Evolutionary conservation across 2,888 invertebrate species (phyloP), one percentile per base, ranked within the genome.

Genomic region (Melinaea marsaeus): DNA sequence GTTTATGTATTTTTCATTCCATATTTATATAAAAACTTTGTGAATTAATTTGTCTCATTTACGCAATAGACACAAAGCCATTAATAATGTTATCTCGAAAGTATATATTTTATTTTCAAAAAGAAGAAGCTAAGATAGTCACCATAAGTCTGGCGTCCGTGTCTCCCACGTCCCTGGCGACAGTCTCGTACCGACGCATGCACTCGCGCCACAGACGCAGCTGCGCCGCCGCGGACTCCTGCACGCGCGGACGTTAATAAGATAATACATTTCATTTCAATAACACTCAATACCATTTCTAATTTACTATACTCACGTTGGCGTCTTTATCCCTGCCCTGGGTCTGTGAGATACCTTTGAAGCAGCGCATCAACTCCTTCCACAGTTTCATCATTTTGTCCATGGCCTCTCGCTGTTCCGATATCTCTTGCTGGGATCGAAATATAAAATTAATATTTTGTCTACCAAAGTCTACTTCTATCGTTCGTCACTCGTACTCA

Each of bases 371-470:
- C 66, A 90, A 72, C 57, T 90, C 90, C 61, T 90, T 90, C 90
- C 90, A 90, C 22, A 90, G 73, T 61, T 87, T 86, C 90, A 90
- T 90, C 90, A 90, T 90, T 72, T 89, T 90, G 68, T 90, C 90
- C 90, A 90, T 90, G 0, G 90, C 85, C 60, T 89, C 90, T 5
- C 90, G 79, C 71, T 90, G 90, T 64, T 90, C 90, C 0, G 83
- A 76, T 62, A 90, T 88, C 72, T 90, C 90, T 85, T 88, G 88
- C 90, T 90, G 32, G 33, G 63, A 69, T 54, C 11, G 22, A 35
- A 51, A 33, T n/a, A 33, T 5, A 60, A 60, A 57, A 46, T 47
- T 46, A 48, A 51, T 58, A 6, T 34, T 13, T 56, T 3, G 22
- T 13, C 11, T 33, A 46, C 33, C 46, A 6, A 11, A 7, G 5